Base-by-base conservation (phyloP, 2,113 vertebrate genomes). In the Pogona vitticeps region DNA sequence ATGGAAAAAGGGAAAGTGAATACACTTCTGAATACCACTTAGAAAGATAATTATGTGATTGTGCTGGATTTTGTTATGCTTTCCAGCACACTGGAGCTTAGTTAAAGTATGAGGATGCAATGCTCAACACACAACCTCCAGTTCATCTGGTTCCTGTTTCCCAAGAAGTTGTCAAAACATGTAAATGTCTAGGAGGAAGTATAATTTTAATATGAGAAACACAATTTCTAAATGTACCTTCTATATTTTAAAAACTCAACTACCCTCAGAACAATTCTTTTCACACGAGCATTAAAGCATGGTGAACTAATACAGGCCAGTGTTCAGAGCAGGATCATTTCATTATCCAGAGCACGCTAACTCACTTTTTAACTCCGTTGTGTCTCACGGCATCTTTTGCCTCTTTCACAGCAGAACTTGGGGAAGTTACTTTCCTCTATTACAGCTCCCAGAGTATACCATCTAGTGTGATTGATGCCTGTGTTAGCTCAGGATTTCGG, bases 31-130 rank as follows among this genome's bases (percentile, higher is more conserved):
- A 93, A 93, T 82, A 91, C 0, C 1, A 68, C 77, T 94, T 71
- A 31, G 86, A 88, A 26, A 21, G 86, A 92, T 95, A 96, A 96
- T 96, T 87, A 94, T 89, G 94, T 89, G 93, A 83, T 94, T 95
- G 94, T 89, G 80, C 86, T 86, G 87, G 77, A 31, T 80, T 95
- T 92, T 90, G 92, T 93, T 90, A 93, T 93, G 94, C 90, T 94
- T 90, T 95, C 94, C 92, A 95, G 92, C 94, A 94, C 93, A 93
- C 28, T 58, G 83, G 82, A 91, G 38, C 86, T 73, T 80, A 92
- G 91, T 20, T 65, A 0, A 0, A 89, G 90, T 83, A 0, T 89
- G 87, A 95, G 75, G 84, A 94, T 79, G 86, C 0, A 0, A 92
- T 88, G 90, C 87, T 67, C 88, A 68, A 93, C 94, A 92, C 40